Percentiles rank a stretch among this genome's conserved stretches.
Evolutionary conservation across 2,797 vertebrate species (phyloP).

Genomic region (Gallirallus australis): DNA sequence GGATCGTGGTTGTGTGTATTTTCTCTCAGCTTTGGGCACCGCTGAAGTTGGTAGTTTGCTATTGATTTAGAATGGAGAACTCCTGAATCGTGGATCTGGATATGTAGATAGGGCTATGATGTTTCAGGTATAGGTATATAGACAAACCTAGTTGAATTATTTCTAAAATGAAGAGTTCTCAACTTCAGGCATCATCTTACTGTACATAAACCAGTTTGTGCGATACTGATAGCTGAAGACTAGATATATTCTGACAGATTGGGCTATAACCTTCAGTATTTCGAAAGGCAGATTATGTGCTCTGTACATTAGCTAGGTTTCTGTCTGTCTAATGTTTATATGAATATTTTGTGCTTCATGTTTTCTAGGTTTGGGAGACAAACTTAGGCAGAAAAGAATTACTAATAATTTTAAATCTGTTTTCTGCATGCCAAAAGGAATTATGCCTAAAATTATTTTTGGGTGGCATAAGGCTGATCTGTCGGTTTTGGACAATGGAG

Average conservation of each 20-base stretch:
- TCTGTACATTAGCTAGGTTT: background rate
- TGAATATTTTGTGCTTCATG: background rate
- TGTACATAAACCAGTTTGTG: background rate
- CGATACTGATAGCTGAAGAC: background rate
- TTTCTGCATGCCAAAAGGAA: background rate
- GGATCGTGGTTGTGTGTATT: conserved; percentile 71
- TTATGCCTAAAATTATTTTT: background rate
- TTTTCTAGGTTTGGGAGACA: background rate
- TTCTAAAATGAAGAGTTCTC: background rate
- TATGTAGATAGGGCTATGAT: background rate
- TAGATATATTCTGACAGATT: background rate
- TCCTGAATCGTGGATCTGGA: background rate
- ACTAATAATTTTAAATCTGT: background rate
- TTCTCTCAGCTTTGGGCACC: conserved; percentile 14
- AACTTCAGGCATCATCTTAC: background rate
- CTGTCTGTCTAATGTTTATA: background rate
- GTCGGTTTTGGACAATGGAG: background rate
- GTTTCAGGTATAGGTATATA: background rate
- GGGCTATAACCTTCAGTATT: background rate
- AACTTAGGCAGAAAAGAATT: background rate
- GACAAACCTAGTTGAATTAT: background rate
- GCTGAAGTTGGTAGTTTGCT: background rate
- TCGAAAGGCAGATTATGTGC: background rate
- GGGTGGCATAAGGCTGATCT: background rate
- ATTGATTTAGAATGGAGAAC: conserved; percentile 10